Conservation (phyloP, 2,113 vertebrate genomes). For the Sclerurus mexicanus region DNA sequence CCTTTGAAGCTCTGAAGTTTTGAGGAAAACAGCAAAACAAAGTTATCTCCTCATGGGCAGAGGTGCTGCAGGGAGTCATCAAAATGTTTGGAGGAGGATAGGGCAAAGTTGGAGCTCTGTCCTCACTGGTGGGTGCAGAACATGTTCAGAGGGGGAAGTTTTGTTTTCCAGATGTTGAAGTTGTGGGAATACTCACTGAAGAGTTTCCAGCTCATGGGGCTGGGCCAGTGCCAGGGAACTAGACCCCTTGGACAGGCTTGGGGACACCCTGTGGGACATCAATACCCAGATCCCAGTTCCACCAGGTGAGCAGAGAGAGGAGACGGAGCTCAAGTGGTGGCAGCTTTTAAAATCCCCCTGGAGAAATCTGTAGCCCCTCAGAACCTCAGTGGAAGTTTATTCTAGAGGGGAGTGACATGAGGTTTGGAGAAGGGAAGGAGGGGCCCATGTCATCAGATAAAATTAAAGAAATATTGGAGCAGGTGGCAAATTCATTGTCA, state of each 20-base stretch:
- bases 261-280: neutral
- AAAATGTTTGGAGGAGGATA: neutral
- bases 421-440: neutral
- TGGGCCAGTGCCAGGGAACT: rapidly evolving
- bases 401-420: neutral
- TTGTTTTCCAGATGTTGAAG: neutral
- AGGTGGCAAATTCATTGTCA: neutral
- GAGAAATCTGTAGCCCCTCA: neutral
- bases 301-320: rapidly evolving
- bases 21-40: neutral
- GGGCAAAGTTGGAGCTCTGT: neutral
- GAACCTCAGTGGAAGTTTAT: neutral
- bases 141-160: neutral
- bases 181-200: neutral
- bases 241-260: neutral
- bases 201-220: rapidly evolving
- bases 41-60: neutral
- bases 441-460: neutral
- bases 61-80: neutral
- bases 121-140: rapidly evolving
- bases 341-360: neutral
- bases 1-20: neutral
- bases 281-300: neutral
- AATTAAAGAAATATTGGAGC: neutral
- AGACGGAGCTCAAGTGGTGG: rapidly evolving